Percentiles rank a stretch among this genome's conserved stretches.
phyloP scores from a whole-genome alignment of 2,113 vertebrate genomes.

The Myanophis thanlyinensis region DNA sequence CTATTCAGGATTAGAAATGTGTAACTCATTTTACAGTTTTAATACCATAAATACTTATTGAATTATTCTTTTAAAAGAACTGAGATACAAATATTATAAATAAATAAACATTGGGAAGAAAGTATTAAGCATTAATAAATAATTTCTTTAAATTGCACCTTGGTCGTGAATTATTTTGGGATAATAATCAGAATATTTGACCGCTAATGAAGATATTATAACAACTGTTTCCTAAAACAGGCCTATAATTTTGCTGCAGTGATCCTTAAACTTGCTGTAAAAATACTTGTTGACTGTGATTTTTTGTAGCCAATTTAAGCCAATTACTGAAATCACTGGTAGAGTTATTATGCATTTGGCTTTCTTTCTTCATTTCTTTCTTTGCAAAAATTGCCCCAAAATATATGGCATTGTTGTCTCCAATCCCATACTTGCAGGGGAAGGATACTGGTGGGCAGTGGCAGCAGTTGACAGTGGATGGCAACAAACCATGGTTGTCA shows the following conservation, averaged over 20 bases:
- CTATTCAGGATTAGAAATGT: not conserved
- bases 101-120: not conserved
- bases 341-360: not conserved
- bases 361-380: not conserved
- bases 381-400: not conserved
- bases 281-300: not conserved
- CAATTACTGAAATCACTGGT: not conserved
- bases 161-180: not conserved
- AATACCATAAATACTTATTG: not conserved
- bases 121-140: no score
- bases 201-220: not conserved
- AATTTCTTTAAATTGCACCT: not conserved
- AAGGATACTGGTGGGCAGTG: not conserved
- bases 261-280: not conserved
- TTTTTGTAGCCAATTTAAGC: not conserved
- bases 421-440: not conserved
- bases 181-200: not conserved
- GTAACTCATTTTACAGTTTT: not conserved
- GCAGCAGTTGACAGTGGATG: not conserved
- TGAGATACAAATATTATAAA: not conserved
- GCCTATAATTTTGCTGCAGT: not conserved
- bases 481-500: not conserved
- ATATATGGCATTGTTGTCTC: not conserved
- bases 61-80: not conserved
- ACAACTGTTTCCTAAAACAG: not conserved